phyloP scores from a whole-genome alignment of 2,797 vertebrate species.

The Streptopelia turtur region DNA sequence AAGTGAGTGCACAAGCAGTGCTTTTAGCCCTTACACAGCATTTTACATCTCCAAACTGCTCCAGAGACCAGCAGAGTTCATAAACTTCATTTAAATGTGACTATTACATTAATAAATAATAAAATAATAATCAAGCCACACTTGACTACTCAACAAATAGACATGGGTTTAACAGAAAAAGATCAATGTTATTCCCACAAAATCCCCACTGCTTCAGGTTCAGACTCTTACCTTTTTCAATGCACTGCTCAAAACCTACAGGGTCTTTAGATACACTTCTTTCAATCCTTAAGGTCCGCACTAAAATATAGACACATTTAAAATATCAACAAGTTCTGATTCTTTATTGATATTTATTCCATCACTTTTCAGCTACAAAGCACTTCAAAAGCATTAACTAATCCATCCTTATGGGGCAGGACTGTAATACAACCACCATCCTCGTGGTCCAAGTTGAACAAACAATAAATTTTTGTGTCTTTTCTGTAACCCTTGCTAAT shows the following conservation, averaged over 20 bases:
- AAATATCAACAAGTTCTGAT: neutral
- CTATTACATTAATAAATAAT: neutral
- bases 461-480: neutral
- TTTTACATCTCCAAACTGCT: neutral
- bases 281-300: constrained; percentile 88
- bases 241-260: constrained; percentile 83
- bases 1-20: neutral
- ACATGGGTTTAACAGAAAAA: neutral
- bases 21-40: neutral
- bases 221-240: constrained; percentile 86
- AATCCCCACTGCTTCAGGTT: neutral
- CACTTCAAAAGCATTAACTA: neutral
- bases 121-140: neutral
- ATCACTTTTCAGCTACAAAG: neutral
- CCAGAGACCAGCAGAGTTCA: neutral
- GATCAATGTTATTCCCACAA: neutral
- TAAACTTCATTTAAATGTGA: neutral
- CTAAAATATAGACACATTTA: constrained; percentile 67
- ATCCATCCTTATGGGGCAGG: neutral
- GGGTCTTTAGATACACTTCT: constrained; percentile 83
- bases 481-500: neutral
- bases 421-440: neutral
- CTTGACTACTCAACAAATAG: neutral
- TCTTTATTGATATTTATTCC: neutral
- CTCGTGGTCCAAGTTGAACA: neutral